Base-by-base conservation (phyloP, 2,113 vertebrate species). In the Protobothrops mucrosquamatus region DNA sequence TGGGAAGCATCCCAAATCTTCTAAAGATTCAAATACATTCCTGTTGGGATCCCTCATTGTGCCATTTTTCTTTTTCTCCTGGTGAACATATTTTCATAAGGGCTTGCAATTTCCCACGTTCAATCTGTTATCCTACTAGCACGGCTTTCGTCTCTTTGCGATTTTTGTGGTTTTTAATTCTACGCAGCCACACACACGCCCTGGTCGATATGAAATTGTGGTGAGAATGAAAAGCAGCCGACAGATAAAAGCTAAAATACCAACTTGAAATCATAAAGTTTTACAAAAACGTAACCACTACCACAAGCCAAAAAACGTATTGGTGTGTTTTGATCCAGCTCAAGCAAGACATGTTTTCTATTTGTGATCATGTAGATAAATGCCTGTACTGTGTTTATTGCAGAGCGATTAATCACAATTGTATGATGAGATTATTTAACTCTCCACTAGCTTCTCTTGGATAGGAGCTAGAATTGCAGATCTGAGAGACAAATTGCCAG, bases 81-180 rank as follows among this genome's bases (percentile, higher is more conserved):
- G n/a, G 5, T 74, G 14, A 74, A 18, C 34, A 34, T 74, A 34
- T 34, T 15, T 74, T 74, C n/a, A 34, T 34, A 15, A 34, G n/a
- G n/a, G n/a, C 64, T 34, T 74, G 64, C 64, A 34, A 34, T 34
- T 74, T 74, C 34, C 3, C 1, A 0, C 15, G 0, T 74, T 74
- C 69, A 74, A 20, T 74, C n/a, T 74, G 69, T 74, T 7, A 1
- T 74, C 69, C 14, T 34, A 39, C 7, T 74, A 34, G 14, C 69
- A 18, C 2, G 14, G n/a, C n/a, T 74, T 74, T 39, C 0, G 1
- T 39, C 14, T 39, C 15, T 2, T 51, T 18, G 6, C 0, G 2
- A 74, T 39, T 74, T 34, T 18, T 34, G 15, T 39, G 69, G 15
- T 2, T 74, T 6, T 74, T 39, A 3, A 74, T 74, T 74, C 34